Evolutionary conservation across 2,797 vertebrate genomes (phyloP).

Genomic region (Varecia variegata): DNA sequence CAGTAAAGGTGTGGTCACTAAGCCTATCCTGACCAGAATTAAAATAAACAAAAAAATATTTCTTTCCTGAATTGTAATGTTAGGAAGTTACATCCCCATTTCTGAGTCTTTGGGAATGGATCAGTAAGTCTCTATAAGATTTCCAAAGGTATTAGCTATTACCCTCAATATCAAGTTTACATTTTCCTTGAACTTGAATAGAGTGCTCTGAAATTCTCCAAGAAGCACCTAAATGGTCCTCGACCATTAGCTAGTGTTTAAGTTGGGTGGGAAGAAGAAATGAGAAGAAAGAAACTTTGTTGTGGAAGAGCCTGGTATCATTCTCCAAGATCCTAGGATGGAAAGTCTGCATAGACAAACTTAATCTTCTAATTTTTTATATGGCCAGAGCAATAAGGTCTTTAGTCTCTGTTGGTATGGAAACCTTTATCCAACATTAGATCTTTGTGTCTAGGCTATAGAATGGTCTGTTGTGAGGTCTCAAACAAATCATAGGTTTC

Average conservation of each 20-base stretch:
- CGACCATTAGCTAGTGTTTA: not conserved
- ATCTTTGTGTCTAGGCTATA: not conserved
- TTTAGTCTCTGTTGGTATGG: not conserved
- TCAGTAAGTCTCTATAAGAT: not conserved
- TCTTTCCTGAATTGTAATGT: not conserved
- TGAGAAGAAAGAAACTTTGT: not conserved
- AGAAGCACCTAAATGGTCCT: not conserved
- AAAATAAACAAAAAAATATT: constrained; percentile 1
- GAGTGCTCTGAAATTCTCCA: not conserved
- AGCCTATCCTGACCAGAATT: not conserved
- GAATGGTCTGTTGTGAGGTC: not conserved
- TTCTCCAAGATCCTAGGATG: not conserved
- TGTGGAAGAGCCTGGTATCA: not conserved
- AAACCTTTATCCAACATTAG: not conserved
- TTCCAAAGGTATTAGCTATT: not conserved
- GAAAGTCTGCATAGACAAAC: not conserved
- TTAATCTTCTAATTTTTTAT: not conserved
- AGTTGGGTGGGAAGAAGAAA: not conserved
- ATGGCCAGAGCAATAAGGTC: not conserved
- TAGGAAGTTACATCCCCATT: not conserved
- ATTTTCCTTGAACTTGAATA: not conserved
- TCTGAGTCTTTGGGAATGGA: not conserved
- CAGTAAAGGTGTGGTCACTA: not conserved
- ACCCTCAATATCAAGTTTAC: not conserved
- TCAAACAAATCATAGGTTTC: constrained; percentile 34